A percentile compares a stretch with the other conserved stretches of the same genome.
Evolutionary conservation across 2,113 vertebrate genomes (phyloP).

Genomic region (Cyprinodon brontotheroides): DNA sequence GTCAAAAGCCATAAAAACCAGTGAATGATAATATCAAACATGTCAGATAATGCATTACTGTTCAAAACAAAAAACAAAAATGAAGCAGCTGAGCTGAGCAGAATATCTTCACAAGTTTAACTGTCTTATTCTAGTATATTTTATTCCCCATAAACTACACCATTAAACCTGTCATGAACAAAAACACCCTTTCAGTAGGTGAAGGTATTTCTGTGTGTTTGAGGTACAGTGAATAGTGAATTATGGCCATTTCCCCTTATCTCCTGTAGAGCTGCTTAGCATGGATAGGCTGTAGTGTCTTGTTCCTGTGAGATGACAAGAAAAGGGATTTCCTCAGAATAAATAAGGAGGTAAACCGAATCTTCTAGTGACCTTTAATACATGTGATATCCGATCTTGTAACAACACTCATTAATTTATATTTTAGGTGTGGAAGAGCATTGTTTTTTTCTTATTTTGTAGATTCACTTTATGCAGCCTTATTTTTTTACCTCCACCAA

Average conservation of each 20-base stretch:
- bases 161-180: neutral
- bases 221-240: neutral
- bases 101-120: neutral
- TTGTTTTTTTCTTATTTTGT: constrained; percentile 31
- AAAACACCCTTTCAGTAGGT: neutral
- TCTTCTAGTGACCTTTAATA: constrained; percentile 47
- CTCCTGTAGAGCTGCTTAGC: constrained; percentile 45
- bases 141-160: neutral
- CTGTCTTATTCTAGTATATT: neutral
- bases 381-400: too few species aligned
- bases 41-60: neutral
- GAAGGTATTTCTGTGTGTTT: neutral
- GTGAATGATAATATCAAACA: neutral
- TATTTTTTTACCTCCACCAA: constrained; percentile 13
- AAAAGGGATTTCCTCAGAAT: constrained; percentile 68
- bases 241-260: constrained; percentile 29
- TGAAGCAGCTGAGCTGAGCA: neutral
- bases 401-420: too few species aligned
- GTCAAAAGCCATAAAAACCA: neutral
- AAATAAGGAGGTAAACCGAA: constrained; percentile 33
- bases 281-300: constrained; percentile 7
- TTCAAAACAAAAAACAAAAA: neutral
- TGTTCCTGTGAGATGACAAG: constrained; percentile 38
- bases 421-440: constrained; percentile 17
- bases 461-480: constrained; percentile 42